A percentile compares a stretch with the other conserved stretches of the same genome.
Conservation (phyloP, 2,888 invertebrate species). For the Hypolimnas misippus region DNA sequence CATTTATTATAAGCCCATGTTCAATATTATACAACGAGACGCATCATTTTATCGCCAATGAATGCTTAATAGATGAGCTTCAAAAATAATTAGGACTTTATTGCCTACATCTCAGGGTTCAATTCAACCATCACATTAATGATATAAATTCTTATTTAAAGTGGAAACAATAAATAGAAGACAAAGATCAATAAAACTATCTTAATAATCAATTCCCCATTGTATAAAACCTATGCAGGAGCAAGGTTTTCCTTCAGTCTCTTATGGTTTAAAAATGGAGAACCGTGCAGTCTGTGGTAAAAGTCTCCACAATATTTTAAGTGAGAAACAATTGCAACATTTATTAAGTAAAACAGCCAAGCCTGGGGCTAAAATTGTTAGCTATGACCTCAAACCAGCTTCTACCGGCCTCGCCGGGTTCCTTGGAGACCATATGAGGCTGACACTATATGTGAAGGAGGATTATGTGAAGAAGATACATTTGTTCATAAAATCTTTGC, state of each 20-base stretch:
- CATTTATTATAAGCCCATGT: background rate
- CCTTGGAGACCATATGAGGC: constrained; percentile 66
- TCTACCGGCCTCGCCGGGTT: constrained; percentile 63
- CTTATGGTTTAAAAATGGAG: constrained; percentile 14
- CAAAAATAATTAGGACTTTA: background rate
- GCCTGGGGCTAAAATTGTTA: constrained; percentile 45
- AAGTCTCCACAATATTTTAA: constrained; percentile 48
- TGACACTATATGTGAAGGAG: constrained; percentile 50
- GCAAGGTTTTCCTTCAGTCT: too few species aligned
- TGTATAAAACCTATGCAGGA: background rate
- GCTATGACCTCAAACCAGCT: constrained; percentile 53
- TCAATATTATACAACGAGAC: constrained; percentile 1
- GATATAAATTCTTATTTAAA: background rate
- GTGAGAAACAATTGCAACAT: constrained; percentile 52
- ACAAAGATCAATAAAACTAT: constrained; percentile 8
- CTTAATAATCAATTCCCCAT: background rate
- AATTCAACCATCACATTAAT: background rate
- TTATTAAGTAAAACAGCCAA: constrained; percentile 49
- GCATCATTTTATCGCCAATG: background rate
- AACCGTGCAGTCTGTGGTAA: background rate
- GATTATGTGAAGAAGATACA: constrained; percentile 50
- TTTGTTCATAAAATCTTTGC: constrained; percentile 67
- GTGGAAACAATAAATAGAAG: constrained; percentile 3
- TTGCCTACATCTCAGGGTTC: background rate
- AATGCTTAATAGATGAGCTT: background rate